These are phyloP conservation scores for Chaitophorus viminalis DNA, from an alignment of 2,888 invertebrate species.

Conservation along the genomic window DNA sequence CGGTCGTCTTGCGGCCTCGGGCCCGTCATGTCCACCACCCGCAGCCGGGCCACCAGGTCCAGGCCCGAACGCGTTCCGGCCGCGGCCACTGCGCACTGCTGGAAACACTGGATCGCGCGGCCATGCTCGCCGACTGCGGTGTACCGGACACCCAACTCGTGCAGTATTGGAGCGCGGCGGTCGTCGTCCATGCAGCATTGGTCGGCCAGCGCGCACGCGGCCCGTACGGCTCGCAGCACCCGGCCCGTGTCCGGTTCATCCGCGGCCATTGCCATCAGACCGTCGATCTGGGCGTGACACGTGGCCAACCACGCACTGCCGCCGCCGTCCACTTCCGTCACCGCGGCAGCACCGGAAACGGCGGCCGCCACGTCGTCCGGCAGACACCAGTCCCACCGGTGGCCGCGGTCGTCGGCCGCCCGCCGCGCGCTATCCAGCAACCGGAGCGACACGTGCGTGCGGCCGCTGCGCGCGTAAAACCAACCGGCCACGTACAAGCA, in stretches of 20 bases:
- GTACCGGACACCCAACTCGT: neutral
- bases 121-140: neutral
- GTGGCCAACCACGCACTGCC: neutral
- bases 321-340: neutral
- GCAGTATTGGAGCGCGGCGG: neutral
- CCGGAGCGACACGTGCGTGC: neutral
- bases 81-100: neutral
- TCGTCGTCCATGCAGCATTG: neutral
- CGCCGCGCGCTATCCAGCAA: neutral
- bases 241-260: neutral
- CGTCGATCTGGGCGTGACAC: neutral
- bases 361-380: neutral
- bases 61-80: neutral
- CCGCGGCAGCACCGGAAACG: neutral
- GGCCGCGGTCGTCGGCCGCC: neutral
- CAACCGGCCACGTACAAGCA: neutral
- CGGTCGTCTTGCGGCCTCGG: neutral
- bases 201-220: neutral
- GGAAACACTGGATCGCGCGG: neutral
- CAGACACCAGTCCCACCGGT: neutral
- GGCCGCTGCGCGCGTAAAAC: neutral
- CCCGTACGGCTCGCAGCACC: neutral
- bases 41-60: neutral
- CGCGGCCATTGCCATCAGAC: neutral
- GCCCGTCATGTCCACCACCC: neutral